Evolutionary conservation across 2,113 vertebrate species (phyloP), one percentile per base, ranked within the genome.

Genomic region (Pardalotus punctatus): DNA sequence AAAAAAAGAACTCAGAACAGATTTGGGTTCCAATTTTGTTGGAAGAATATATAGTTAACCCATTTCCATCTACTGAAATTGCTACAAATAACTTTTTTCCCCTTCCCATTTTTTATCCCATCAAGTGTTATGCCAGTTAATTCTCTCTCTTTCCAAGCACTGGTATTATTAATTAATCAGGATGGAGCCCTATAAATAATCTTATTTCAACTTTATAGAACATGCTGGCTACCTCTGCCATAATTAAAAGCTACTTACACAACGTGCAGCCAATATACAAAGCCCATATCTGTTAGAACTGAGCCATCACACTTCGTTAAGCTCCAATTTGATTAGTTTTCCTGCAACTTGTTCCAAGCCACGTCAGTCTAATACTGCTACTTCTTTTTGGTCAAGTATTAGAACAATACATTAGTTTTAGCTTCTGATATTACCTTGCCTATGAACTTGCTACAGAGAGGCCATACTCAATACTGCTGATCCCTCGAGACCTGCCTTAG

Each of bases 391-490:
- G 36, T 47, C 28, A 86, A 81, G 28, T 61, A 65, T 53, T 65
- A 83, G 62, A 74, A 6, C 5, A 27, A 36, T 6, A 1, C 10
- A 56, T 48, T 28, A 33, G 15, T 33, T 62, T 40, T 36, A 58
- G 19, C 17, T 81, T 74, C 56, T 47, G 42, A 25, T 38, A 66
- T 50, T 42, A 70, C 14, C 11, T 70, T 74, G 19, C 15, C 47
- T 50, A 14, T 47, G 60, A 73, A 36, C 5, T 60, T 80, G 13
- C 20, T 40, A 16, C 20, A 87, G 27, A 72, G 40, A 76, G 18
- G 18, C 36, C 31, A 45, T 4, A 42, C 6, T 65, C 47, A 51
- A 14, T 27, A 38, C 4, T 1, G 3, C 16, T 2, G 1, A 14
- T 33, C 11, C 36, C 62, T 86, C 1, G 3, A 85, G 31, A 71